phyloP scores from a whole-genome alignment of 2,888 invertebrate species.

The Pseudeuparius sepicola region DNA sequence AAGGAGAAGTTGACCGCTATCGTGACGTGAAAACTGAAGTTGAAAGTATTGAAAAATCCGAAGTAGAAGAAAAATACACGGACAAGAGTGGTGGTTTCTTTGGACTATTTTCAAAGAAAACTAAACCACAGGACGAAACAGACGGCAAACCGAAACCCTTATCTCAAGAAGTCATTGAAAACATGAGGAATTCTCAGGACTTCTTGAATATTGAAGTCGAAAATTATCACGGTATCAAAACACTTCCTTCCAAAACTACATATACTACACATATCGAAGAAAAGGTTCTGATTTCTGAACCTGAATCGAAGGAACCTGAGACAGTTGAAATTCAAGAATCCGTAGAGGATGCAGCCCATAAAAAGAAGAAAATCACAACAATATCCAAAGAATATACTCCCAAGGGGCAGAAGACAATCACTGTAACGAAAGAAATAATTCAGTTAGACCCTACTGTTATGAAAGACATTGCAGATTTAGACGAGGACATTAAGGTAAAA shows the following conservation, averaged over 20 bases:
- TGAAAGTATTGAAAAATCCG: constrained; percentile 14
- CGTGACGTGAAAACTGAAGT: constrained; percentile 20
- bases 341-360: constrained; percentile 15
- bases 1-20: constrained; percentile 24
- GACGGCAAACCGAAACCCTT: too few relatives aligned
- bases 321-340: constrained; percentile 15
- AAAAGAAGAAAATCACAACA: constrained; percentile 18
- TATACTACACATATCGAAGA: too few relatives aligned
- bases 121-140: neutral
- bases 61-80: constrained; percentile 10
- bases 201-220: constrained; percentile 22
- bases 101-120: constrained; percentile 18
- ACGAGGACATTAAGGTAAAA: constrained; percentile 19
- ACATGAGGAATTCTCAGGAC: constrained; percentile 14
- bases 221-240: constrained; percentile 22
- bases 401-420: constrained; percentile 20
- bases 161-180: constrained; percentile 12
- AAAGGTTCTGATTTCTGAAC: too few relatives aligned
- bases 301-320: too few relatives aligned
- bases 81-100: constrained; percentile 19
- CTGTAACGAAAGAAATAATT: constrained; percentile 22
- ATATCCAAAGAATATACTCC: constrained; percentile 20
- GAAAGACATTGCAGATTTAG: constrained; percentile 18
- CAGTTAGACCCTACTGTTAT: constrained; percentile 18
- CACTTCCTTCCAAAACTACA: constrained; percentile 10